These are phyloP conservation scores for Brenthis hecate DNA, from an alignment of 2,888 invertebrate species.

Conservation along the genomic window DNA sequence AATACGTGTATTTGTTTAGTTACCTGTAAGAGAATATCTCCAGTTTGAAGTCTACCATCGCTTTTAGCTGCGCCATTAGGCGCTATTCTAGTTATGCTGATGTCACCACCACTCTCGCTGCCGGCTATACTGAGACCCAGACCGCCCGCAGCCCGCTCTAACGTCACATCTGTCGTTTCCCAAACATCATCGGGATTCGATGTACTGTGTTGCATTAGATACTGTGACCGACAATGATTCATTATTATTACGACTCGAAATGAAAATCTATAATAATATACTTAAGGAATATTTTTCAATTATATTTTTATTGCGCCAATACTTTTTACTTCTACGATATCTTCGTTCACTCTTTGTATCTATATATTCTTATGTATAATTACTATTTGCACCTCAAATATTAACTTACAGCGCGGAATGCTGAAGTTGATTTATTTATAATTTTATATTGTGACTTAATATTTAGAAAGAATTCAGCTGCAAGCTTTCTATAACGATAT, in stretches of 20 bases:
- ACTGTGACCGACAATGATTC: conserved; percentile 48
- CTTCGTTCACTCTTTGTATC: too few relatives aligned
- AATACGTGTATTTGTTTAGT: conserved; percentile 31
- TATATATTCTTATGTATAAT: too few relatives aligned
- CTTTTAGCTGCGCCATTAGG: conserved; percentile 95
- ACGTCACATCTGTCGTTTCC: conserved; percentile 95
- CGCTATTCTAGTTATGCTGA: conserved; percentile 98
- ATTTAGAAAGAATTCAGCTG: too few relatives aligned
- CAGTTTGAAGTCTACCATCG: conserved; percentile 92
- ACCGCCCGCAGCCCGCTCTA: conserved; percentile 94
- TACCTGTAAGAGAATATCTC: conserved; percentile 94
- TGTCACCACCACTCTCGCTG: conserved; percentile 96
- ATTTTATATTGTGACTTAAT: too few relatives aligned
- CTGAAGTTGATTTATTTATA: too few relatives aligned
- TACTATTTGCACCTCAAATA: too few relatives aligned
- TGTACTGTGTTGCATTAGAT: conserved; percentile 45
- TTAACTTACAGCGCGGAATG: too few relatives aligned
- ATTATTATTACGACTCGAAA: neutral
- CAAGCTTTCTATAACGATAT: too few relatives aligned
- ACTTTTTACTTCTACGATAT: too few relatives aligned
- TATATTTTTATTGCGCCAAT: too few relatives aligned
- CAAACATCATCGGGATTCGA: conserved; percentile 84
- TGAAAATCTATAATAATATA: too few relatives aligned
- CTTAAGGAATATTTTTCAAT: too few relatives aligned
- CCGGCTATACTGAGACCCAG: conserved; percentile 99